These are phyloP conservation scores for Phoenicopterus ruber DNA, from an alignment of 2,113 vertebrate species.

Conservation along the genomic window DNA sequence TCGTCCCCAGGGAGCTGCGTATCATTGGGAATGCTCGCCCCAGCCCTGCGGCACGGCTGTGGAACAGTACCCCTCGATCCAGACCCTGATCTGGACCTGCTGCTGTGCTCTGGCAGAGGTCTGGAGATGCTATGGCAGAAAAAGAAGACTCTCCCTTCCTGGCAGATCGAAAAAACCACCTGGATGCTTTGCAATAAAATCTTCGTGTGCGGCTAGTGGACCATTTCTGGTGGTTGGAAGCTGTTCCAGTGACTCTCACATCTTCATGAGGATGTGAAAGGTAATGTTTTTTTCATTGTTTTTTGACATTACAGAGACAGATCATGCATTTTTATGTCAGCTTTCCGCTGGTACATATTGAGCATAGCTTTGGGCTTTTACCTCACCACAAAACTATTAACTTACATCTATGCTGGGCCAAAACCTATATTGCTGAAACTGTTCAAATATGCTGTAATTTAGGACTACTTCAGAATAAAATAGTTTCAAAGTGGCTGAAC, in stretches of 20 bases:
- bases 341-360: not conserved
- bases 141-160: not conserved
- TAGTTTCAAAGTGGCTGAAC: not conserved
- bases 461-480: not conserved
- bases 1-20: not conserved
- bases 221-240: not conserved
- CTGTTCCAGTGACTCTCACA: not conserved
- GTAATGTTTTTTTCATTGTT: accelerated
- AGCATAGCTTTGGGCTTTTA: not conserved
- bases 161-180: not conserved
- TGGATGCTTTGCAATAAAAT: not conserved
- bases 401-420: not conserved
- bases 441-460: not conserved
- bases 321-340: not conserved
- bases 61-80: not conserved
- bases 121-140: not conserved
- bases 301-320: not conserved
- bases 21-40: accelerated
- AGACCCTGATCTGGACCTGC: not conserved
- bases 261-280: not conserved
- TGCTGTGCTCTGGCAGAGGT: not conserved
- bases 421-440: not conserved
- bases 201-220: not conserved
- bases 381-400: not conserved
- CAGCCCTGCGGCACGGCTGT: not conserved